phyloP scores from a whole-genome alignment of 2,797 vertebrate species.

The Anas capensis region DNA sequence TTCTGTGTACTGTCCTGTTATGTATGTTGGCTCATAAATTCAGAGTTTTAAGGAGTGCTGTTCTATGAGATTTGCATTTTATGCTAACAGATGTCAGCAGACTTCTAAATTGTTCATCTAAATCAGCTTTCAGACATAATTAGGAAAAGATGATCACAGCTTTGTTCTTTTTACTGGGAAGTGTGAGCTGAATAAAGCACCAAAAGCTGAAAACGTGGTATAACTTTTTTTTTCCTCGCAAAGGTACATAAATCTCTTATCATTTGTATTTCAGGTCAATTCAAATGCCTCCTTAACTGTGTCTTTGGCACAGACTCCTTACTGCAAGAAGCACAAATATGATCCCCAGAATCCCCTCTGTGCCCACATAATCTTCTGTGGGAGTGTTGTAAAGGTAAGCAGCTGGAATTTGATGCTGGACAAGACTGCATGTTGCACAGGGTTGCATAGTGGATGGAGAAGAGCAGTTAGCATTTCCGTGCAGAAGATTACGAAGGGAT shows the following conservation, averaged over 20 bases:
- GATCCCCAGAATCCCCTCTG: conserved; percentile 96
- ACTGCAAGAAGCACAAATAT: conserved; percentile 86
- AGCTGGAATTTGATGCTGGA: neutral
- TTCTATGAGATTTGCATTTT: neutral
- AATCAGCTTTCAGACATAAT: neutral
- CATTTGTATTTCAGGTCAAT: conserved; percentile 82
- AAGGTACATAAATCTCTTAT: neutral
- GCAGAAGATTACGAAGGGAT: neutral
- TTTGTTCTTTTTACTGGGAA: neutral
- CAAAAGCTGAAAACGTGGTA: neutral
- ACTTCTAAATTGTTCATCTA: neutral
- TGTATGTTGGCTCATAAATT: neutral
- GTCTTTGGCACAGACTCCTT: conserved; percentile 92
- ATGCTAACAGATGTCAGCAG: neutral
- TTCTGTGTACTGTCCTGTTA: neutral
- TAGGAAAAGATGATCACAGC: neutral
- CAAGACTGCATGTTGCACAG: neutral
- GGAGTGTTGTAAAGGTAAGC: conserved; percentile 86
- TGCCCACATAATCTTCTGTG: conserved; percentile 90
- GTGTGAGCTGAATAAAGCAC: neutral
- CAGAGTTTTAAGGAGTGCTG: neutral
- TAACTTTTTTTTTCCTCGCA: neutral
- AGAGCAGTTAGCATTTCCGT: neutral
- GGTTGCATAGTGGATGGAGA: neutral
- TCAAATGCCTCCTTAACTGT: conserved; percentile 89